Conservation (phyloP, 1,140 invertebrate species). For the Acromyrmex heyeri region DNA sequence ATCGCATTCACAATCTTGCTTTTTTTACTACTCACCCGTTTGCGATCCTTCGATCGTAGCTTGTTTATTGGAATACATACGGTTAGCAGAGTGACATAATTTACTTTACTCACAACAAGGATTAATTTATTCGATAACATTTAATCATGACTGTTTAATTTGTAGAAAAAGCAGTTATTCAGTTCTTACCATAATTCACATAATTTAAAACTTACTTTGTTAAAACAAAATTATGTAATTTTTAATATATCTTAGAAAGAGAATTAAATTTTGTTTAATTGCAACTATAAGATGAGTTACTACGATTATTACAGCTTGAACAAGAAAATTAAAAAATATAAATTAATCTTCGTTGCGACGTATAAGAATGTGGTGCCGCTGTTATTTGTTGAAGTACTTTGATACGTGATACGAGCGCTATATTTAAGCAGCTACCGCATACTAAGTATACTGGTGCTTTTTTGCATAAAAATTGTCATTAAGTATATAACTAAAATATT, state of each 20-base stretch:
- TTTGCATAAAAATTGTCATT: conserved; percentile 39
- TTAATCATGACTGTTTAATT: too few species aligned
- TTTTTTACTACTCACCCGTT: conserved; percentile 84
- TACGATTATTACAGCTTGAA: neutral
- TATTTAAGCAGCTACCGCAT: conserved; percentile 78
- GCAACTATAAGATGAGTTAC: neutral
- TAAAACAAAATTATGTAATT: neutral
- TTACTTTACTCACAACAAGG: conserved; percentile 58
- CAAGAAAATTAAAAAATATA: neutral
- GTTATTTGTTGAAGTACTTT: conserved; percentile 44
- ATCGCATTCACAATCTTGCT: conserved; percentile 33
- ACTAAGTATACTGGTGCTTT: conserved; percentile 65
- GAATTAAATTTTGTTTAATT: conserved; percentile 9
- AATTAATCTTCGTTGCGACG: conserved; percentile 59
- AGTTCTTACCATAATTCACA: neutral
- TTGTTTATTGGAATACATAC: conserved; percentile 86
- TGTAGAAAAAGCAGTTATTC: neutral
- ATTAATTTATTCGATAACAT: conserved; percentile 33
- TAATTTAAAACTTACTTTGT: neutral
- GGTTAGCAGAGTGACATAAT: conserved; percentile 78
- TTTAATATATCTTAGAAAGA: neutral
- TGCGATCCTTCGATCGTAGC: conserved; percentile 87
- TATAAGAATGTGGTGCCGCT: conserved; percentile 42
- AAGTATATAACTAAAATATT: conserved; percentile 6
- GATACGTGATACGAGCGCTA: conserved; percentile 66